Base-by-base conservation (phyloP, 2,797 vertebrate genomes). In the Cynodonichthys magdalenae region DNA sequence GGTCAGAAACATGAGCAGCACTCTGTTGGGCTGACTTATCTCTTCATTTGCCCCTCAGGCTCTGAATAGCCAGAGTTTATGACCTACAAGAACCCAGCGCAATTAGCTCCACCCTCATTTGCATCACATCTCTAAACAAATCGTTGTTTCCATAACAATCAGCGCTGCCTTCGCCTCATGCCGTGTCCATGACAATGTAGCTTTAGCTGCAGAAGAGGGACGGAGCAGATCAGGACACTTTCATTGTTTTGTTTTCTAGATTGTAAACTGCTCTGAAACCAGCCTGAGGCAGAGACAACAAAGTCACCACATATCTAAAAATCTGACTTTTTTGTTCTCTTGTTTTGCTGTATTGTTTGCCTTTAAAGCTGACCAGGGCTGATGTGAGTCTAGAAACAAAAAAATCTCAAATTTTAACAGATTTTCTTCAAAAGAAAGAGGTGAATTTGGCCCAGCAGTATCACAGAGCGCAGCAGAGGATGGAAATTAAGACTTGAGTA, bases 81-180 rank as follows among this genome's bases (percentile, higher is more conserved):
- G 66, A 79, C 74, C 81, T 62, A 52, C 41, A 6, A 75, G 77
- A 74, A 63, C 62, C 57, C 41, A 58, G 66, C 44, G 62, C 72
- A 81, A 67, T 82, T 79, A 75, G 71, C 77, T 80, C 55, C 88
- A 71, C 88, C 84, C 72, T 78, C 79, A 77, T 77, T 79, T 69
- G 69, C 74, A 70, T 72, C 75, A 59, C 83, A 73, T 79, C 67
- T 76, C 72, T 79, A 83, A 86, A 82, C 79, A 90, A 90, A 86
- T 71, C 39, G 51, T 59, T 47, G 82, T 89, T 89, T 88, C 63
- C 80, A 89, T 88, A 74, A 88, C 77, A 91, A 86, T 87, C 39
- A 28, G 66, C 67, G 77, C 63, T 3, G 47, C 17, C 62, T 31
- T 52, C 39, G 15, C 71, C 75, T 84, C 86, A 88, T 63, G 69